Percentiles rank a stretch among this genome's conserved stretches.
Evolutionary conservation across 2,888 invertebrate species (phyloP).

Genomic region (Ditylenchus weischeri): DNA sequence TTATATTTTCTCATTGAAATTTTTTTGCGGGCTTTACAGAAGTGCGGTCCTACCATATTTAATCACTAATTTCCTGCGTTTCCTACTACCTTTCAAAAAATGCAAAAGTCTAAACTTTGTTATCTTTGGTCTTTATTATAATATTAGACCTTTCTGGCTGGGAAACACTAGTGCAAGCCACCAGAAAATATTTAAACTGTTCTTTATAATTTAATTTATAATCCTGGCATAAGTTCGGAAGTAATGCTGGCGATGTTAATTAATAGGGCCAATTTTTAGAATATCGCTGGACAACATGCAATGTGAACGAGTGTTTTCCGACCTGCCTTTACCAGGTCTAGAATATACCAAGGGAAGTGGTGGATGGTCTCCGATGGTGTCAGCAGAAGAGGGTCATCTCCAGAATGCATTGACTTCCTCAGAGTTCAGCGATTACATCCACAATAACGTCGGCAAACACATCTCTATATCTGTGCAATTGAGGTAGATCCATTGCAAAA

Average conservation of each 20-base stretch:
- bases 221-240: too few relatives aligned
- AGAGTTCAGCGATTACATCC: constrained; percentile 46
- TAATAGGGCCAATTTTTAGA: constrained; percentile 15
- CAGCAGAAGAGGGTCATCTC: constrained; percentile 26
- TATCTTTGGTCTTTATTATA: too few relatives aligned
- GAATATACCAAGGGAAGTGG: constrained; percentile 43
- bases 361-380: constrained; percentile 48
- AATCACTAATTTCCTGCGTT: too few relatives aligned
- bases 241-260: too few relatives aligned
- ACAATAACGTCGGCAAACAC: constrained; percentile 42
- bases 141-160: neutral
- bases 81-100: too few relatives aligned
- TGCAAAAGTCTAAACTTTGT: neutral
- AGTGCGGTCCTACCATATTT: too few relatives aligned
- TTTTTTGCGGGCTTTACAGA: too few relatives aligned
- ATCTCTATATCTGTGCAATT: constrained; percentile 48
- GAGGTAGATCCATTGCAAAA: constrained; percentile 31
- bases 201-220: too few relatives aligned
- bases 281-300: constrained; percentile 32
- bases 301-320: constrained; percentile 25
- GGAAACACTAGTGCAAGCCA: neutral
- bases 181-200: constrained; percentile 5
- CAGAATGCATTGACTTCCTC: neutral
- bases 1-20: too few relatives aligned
- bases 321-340: constrained; percentile 27